A percentile compares a stretch with the other conserved stretches of the same genome.
Evolutionary conservation across 1,140 invertebrate genomes (phyloP).

Genomic region (Matsumurasca onukii): DNA sequence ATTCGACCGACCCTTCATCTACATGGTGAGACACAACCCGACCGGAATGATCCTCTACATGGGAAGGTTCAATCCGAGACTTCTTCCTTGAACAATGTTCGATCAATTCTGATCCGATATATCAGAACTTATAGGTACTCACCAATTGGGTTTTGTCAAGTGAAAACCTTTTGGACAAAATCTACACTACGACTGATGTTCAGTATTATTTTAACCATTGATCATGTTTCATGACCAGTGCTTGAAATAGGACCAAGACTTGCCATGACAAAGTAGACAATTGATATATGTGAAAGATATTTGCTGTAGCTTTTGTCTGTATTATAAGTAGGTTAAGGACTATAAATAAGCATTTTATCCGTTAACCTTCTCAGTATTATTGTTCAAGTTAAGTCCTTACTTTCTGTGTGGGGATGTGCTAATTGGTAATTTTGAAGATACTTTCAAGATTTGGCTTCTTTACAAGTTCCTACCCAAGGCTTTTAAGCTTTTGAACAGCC

Average conservation of each 20-base stretch:
- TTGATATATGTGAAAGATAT: not conserved
- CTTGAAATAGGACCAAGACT: conserved; percentile 24
- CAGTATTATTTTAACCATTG: conserved; percentile 34
- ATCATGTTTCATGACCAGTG: conserved; percentile 27
- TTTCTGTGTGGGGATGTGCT: conserved; percentile 17
- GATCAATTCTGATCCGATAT: not conserved
- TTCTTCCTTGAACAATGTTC: conserved; percentile 57
- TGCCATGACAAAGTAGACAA: conserved; percentile 22
- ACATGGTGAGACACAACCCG: conserved; percentile 83
- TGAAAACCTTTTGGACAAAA: conserved; percentile 2
- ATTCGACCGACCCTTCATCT: conserved; percentile 82
- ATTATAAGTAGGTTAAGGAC: not conserved
- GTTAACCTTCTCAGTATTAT: not conserved
- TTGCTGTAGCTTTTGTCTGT: not conserved
- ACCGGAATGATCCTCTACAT: conserved; percentile 82
- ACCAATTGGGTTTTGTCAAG: conserved; percentile 19
- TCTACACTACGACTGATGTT: conserved; percentile 23
- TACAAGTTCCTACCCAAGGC: too few relatives aligned
- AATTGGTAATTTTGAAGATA: too few relatives aligned
- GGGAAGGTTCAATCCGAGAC: conserved; percentile 79
- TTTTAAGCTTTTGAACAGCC: too few relatives aligned
- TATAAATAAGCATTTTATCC: conserved; percentile 13
- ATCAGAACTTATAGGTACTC: not conserved
- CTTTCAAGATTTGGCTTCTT: too few relatives aligned
- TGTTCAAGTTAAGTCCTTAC: not conserved